A percentile compares a stretch with the other conserved stretches of the same genome.
phyloP scores from a whole-genome alignment of 2,888 invertebrate species.

The Caenorhabditis uteleia region DNA sequence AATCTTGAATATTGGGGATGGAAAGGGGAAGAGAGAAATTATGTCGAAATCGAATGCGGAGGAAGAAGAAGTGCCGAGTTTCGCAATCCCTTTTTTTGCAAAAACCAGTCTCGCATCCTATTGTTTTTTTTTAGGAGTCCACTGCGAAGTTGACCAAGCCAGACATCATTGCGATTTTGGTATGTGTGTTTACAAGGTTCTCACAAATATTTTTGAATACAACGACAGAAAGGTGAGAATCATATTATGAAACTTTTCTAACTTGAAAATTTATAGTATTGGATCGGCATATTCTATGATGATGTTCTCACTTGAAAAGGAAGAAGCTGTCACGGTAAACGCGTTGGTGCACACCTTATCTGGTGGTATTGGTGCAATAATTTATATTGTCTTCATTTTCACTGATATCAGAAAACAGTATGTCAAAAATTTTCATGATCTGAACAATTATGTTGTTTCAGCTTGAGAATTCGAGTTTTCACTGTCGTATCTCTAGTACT shows the following conservation, averaged over 20 bases:
- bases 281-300: constrained; percentile 49
- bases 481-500: constrained; percentile 15
- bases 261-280: constrained; percentile 20
- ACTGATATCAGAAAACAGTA: constrained; percentile 20
- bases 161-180: constrained; percentile 26
- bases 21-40: constrained; percentile 3
- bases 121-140: constrained; percentile 1
- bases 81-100: constrained; percentile 14
- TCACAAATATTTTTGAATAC: constrained; percentile 44
- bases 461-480: constrained; percentile 15
- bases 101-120: constrained; percentile 1
- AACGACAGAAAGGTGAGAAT: constrained; percentile 37
- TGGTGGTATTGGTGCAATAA: constrained; percentile 29
- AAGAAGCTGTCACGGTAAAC: constrained; percentile 35
- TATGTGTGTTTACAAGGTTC: constrained; percentile 43
- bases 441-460: constrained; percentile 9
- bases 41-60: constrained; percentile 23
- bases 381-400: constrained; percentile 45
- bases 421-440: neutral
- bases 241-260: neutral
- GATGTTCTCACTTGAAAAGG: constrained; percentile 46
- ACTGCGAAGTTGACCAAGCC: constrained; percentile 22
- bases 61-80: constrained; percentile 7
- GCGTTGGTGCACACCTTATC: constrained; percentile 31
- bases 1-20: neutral